Conservation (phyloP, 2,888 invertebrate species). For the Myopa tessellatipennis region DNA sequence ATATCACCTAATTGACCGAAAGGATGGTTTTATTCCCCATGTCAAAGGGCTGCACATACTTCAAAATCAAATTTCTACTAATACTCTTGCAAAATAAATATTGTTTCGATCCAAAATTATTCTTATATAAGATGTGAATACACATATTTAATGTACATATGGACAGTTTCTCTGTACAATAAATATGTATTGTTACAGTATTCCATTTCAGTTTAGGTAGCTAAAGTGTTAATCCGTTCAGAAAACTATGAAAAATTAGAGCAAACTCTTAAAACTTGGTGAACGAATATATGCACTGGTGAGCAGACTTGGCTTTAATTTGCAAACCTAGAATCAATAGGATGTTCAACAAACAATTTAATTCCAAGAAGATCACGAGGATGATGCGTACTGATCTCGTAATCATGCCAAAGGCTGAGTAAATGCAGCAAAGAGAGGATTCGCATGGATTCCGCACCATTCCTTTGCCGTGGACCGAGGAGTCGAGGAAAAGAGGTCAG, state of each 20-base stretch:
- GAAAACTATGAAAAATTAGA: neutral
- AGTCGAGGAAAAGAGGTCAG: neutral
- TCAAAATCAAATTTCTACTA: too few species aligned
- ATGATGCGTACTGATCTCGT: conserved; percentile 28
- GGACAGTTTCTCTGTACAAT: too few species aligned
- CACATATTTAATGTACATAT: too few species aligned
- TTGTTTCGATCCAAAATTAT: too few species aligned
- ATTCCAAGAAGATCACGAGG: conserved; percentile 31
- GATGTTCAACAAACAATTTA: conserved; percentile 26
- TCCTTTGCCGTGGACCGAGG: neutral
- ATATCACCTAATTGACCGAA: neutral
- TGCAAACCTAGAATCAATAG: conserved; percentile 29
- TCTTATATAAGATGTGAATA: too few species aligned
- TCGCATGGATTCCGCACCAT: conserved; percentile 3
- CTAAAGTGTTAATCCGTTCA: too few species aligned
- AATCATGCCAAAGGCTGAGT: conserved; percentile 20
- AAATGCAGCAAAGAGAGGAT: conserved; percentile 17
- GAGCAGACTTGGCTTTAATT: conserved; percentile 16
- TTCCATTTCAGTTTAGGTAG: too few species aligned
- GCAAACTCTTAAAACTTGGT: neutral
- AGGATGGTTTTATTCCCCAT: too few species aligned
- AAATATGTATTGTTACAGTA: too few species aligned
- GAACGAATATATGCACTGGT: neutral
- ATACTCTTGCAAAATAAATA: too few species aligned
- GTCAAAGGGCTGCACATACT: too few species aligned